phyloP scores from a whole-genome alignment of 2,888 invertebrate species.

The Microplitis manilae region DNA sequence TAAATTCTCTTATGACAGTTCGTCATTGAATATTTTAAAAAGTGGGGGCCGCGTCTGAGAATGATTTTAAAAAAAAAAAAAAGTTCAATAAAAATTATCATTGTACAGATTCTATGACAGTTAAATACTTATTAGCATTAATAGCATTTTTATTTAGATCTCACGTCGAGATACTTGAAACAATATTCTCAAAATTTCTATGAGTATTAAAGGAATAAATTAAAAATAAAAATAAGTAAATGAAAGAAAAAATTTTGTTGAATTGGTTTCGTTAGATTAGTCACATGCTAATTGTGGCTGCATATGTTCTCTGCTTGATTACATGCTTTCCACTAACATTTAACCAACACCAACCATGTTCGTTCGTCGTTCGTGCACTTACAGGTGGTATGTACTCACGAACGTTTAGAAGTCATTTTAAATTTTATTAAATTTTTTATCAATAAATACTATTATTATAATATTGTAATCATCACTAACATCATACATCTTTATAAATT shows the following conservation, averaged over 20 bases:
- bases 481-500: not conserved
- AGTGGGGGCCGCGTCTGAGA: not conserved
- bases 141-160: not conserved
- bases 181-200: not conserved
- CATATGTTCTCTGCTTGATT: constrained; percentile 67
- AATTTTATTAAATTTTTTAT: not conserved
- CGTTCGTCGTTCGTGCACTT: constrained; percentile 64
- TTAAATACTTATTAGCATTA: not conserved
- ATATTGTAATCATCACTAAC: not conserved
- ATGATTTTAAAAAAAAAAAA: not conserved
- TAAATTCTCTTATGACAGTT: too few species aligned
- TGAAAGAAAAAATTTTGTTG: constrained; percentile 35
- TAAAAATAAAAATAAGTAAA: not conserved
- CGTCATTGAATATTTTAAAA: too few species aligned
- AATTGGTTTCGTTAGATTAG: constrained; percentile 58
- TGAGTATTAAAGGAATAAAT: constrained; percentile 5
- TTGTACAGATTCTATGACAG: not conserved
- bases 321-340: constrained; percentile 67
- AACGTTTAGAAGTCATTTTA: constrained; percentile 54
- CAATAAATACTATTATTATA: not conserved
- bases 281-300: constrained; percentile 65
- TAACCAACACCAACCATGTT: constrained; percentile 65
- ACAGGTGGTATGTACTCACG: constrained; percentile 66
- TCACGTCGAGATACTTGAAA: not conserved
- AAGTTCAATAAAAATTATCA: not conserved